Conservation (phyloP, 2,797 vertebrate genomes). For the Oreochromis mossambicus region DNA sequence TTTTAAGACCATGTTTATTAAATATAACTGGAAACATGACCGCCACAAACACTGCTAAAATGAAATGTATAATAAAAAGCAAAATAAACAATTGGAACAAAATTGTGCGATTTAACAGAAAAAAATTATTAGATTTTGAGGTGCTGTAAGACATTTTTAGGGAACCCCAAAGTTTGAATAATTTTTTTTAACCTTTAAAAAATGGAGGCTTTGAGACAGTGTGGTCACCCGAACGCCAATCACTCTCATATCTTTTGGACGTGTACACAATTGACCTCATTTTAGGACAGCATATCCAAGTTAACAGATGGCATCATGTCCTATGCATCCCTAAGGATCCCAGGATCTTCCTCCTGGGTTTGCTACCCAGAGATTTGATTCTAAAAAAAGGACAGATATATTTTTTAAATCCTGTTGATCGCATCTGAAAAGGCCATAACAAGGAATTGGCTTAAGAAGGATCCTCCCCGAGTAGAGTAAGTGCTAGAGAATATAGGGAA, state of each 20-base stretch:
- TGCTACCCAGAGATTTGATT: not conserved
- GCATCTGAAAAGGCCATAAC: not conserved
- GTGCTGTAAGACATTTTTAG: not conserved
- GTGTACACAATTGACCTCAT: not conserved
- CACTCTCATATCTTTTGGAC: not conserved
- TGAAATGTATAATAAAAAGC: not conserved
- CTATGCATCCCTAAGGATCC: not conserved
- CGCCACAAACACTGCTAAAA: not conserved
- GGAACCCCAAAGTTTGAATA: not conserved
- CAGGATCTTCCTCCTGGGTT: not conserved
- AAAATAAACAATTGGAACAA: not conserved
- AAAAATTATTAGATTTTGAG: not conserved
- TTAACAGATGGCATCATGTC: not conserved
- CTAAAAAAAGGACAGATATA: not conserved
- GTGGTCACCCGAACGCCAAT: not conserved
- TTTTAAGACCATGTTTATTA: not conserved
- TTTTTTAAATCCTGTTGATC: fast-evolving
- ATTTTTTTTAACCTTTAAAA: not conserved
- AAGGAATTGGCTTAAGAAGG: not conserved
- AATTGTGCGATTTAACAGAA: not conserved
- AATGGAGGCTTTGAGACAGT: not conserved
- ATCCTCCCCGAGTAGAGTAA: fast-evolving
- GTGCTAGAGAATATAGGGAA: not conserved
- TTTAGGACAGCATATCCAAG: not conserved
- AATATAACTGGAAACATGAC: not conserved